Conservation (phyloP, 1,140 invertebrate genomes). For the Tetranychus cinnabarinus region DNA sequence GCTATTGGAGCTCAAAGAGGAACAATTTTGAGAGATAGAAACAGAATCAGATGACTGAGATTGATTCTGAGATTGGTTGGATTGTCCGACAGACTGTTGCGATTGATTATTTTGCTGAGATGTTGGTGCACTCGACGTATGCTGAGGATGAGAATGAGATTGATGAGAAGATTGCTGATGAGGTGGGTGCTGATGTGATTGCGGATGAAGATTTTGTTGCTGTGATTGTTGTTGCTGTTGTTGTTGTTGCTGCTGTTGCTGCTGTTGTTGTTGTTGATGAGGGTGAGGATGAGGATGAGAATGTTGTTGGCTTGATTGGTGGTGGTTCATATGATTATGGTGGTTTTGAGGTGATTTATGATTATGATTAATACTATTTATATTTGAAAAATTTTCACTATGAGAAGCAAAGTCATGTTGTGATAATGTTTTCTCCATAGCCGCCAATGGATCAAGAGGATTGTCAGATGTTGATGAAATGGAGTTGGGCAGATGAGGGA, state of each 20-base stretch:
- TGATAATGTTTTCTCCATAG: conserved; percentile 69
- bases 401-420: conserved; percentile 24
- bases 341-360: neutral
- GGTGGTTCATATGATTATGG: neutral
- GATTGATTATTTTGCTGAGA: neutral
- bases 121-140: neutral
- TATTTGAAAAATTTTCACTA: neutral
- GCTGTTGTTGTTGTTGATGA: neutral
- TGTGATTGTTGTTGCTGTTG: neutral
- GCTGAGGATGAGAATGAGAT: neutral
- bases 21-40: conserved; percentile 6
- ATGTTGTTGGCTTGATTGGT: neutral
- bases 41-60: neutral
- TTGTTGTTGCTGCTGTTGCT: neutral
- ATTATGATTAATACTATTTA: neutral
- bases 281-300: too few species aligned
- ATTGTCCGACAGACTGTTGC: neutral
- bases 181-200: neutral
- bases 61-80: neutral
- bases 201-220: neutral
- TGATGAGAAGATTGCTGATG: neutral
- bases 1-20: neutral
- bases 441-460: conserved; percentile 60
- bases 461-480: conserved; percentile 33
- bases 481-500: neutral